Base-by-base conservation (phyloP, 2,888 invertebrate species). In the Coenonympha glycerion region DNA sequence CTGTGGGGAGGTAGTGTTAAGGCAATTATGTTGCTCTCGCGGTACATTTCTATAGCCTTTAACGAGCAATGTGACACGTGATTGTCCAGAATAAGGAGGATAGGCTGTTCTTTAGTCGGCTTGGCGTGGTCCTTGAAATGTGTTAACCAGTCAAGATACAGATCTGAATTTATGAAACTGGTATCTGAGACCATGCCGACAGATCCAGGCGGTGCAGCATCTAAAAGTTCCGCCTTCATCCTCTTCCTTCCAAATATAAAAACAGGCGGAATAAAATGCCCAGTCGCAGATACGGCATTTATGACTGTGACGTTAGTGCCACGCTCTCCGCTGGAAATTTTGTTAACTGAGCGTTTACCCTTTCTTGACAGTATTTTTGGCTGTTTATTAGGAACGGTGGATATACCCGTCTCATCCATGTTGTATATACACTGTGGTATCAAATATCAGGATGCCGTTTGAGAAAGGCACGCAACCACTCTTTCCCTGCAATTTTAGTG, bases 181-280 rank as follows among this genome's bases (percentile, higher is more conserved):
- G 50, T 48, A 21, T 60, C 58, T 4, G 58, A 56, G 2, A 54
- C 53, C 55, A 58, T 52, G 11, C 53, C 58, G 9, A 68, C 59
- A 15, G 65, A 47, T 33, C 64, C 66, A 21, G 63, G 58, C 37
- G 68, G 72, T 13, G 66, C 67, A 18, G 62, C 65, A 46, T 68
- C 58, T 45, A 68, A 54, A n/a, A 73, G 47, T 18, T 66, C 58
- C 0, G 53, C 52, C 26, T 68, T 69, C 60, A 66, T 63, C 30
- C 68, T 64, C 50, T 69, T 66, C 3, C 70, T 44, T 0, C 62
- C 61, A 56, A 71, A 76, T 46, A 76, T 66, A 13, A 74, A 54
- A 8, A 65, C 47, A 6, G 72, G 73, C 4, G 73, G 70, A 6
- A 75, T 28, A 40, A 44, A 61, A 33, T 60, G 40, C 3, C 71